Evolutionary conservation across 1,140 invertebrate genomes (phyloP).

Genomic region (Trachymyrmex septentrionalis): DNA sequence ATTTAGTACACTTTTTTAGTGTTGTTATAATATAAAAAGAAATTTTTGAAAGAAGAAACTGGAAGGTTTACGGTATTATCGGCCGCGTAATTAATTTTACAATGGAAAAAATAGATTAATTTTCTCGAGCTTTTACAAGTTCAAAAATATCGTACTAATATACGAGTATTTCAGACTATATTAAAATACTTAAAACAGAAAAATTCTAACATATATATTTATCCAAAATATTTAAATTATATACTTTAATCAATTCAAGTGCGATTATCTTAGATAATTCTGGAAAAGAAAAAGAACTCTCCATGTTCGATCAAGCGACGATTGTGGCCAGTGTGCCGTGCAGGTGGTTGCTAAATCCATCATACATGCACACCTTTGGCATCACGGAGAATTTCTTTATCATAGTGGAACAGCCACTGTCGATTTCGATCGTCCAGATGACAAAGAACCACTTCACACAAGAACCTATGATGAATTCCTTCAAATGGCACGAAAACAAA

Average conservation of each 20-base stretch:
- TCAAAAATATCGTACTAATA: not conserved
- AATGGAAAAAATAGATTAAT: not conserved
- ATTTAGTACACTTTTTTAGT: too few species aligned
- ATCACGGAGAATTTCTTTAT: conserved; percentile 94
- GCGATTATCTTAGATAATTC: conserved; percentile 68
- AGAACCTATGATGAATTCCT: conserved; percentile 88
- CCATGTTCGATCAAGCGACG: conserved; percentile 91
- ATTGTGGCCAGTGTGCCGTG: conserved; percentile 91
- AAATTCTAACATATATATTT: conserved; percentile 1
- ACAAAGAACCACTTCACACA: conserved; percentile 88
- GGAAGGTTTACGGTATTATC: not conserved
- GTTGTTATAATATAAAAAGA: not conserved
- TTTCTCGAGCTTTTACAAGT: not conserved
- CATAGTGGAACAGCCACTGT: conserved; percentile 94
- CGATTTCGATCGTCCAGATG: conserved; percentile 89
- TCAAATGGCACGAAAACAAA: conserved; percentile 92
- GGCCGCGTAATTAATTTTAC: not conserved
- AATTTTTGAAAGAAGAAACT: not conserved
- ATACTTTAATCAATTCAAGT: conserved; percentile 9
- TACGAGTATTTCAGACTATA: not conserved
- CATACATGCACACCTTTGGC: conserved; percentile 96
- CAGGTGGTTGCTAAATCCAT: conserved; percentile 92
- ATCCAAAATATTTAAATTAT: not conserved
- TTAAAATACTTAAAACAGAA: not conserved
- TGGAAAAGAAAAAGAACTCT: conserved; percentile 75